Evolutionary conservation across 2,888 invertebrate species (phyloP).

Genomic region (Synanthedon formicaeformis): DNA sequence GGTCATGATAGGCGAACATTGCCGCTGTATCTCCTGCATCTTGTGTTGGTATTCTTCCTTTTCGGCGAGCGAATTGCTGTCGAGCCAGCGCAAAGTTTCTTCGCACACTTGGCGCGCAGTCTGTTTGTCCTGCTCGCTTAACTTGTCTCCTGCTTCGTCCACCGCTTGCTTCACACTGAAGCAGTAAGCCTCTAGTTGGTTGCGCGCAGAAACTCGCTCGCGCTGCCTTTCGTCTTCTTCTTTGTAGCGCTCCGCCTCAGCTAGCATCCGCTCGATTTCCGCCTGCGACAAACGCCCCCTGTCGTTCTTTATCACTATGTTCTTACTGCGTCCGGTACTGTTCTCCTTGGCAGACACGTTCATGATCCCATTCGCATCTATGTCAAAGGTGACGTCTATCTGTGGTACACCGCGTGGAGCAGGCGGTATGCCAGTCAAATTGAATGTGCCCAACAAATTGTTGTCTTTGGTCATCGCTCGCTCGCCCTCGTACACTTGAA

Average conservation of each 20-base stretch:
- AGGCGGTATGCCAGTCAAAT: slow-evolving; percentile 76
- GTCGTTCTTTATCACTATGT: slow-evolving; percentile 86
- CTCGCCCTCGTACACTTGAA: slow-evolving; percentile 82
- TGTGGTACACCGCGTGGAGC: slow-evolving; percentile 77
- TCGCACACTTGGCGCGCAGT: slow-evolving; percentile 60
- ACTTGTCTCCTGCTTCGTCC: slow-evolving; percentile 71
- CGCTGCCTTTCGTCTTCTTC: slow-evolving; percentile 79
- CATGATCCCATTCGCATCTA: slow-evolving; percentile 83
- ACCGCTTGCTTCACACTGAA: slow-evolving; percentile 78
- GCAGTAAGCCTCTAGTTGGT: slow-evolving; percentile 78
- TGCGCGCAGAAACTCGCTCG: slow-evolving; percentile 76
- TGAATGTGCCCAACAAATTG: slow-evolving; percentile 75
- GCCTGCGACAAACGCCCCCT: slow-evolving; percentile 83
- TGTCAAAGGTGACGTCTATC: slow-evolving; percentile 79
- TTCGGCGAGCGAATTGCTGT: slow-evolving; percentile 74
- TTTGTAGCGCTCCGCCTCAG: slow-evolving; percentile 79
- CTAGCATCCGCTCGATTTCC: slow-evolving; percentile 84
- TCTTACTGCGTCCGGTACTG: slow-evolving; percentile 75
- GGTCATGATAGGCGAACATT: slow-evolving; percentile 70
- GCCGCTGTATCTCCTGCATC: slow-evolving; percentile 69
- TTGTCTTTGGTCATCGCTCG: slow-evolving; percentile 86
- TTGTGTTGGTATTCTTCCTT: slow-evolving; percentile 74
- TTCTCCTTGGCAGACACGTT: slow-evolving; percentile 86
- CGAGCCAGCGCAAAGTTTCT: slow-evolving; percentile 77
- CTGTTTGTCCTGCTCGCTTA: slow-evolving; percentile 76